Evolutionary conservation across 2,888 invertebrate genomes (phyloP), one percentile per base, ranked within the genome.

Genomic region (Clanis bilineata): DNA sequence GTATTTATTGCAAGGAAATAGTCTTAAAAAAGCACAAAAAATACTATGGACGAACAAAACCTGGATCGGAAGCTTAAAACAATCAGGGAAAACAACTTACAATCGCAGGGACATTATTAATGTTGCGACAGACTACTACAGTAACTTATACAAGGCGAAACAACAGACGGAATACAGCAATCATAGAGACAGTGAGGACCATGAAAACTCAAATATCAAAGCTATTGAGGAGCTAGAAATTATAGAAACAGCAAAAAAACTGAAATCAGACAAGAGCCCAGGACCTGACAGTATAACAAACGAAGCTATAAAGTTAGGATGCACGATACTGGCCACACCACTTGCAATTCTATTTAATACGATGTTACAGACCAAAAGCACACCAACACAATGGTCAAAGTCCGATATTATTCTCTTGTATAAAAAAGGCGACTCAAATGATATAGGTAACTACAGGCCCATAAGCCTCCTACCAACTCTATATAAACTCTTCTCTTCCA

Each of bases 11-110:
- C 38, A 36, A 9, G 59, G 57, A 0, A 63, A 64, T 1, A 59
- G 67, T 45, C 4, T 32, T 4, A 68, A 67, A 55, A 66, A 63
- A 23, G 64, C 67, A 0, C 59, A 43, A 2, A 67, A 70, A 59
- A 67, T 68, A 47, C 51, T 70, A 6, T 23, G 41, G 43, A 61
- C 62, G 10, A 44, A 59, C 4, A 66, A 65, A 58, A 36, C 56
- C 1, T 18, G 41, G 41, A 43, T 43, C 6, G 41, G 18, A 18
- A 18, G 41, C 4, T 18, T 43, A 6, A 43, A 43, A 15, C 41
- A 43, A 2, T 4, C 18, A 18, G 41, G 18, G 0, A 7, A 18
- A 43, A 43, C 18, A 6, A 5, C 41, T 5, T 9, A 43, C 7
- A 43, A 43, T 6, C 41, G 41, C 1, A 43, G 7, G n/a, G 41